Evolutionary conservation across 2,888 invertebrate species (phyloP), one percentile per base, ranked within the genome.

Genomic region (Trachelus troglodyta): DNA sequence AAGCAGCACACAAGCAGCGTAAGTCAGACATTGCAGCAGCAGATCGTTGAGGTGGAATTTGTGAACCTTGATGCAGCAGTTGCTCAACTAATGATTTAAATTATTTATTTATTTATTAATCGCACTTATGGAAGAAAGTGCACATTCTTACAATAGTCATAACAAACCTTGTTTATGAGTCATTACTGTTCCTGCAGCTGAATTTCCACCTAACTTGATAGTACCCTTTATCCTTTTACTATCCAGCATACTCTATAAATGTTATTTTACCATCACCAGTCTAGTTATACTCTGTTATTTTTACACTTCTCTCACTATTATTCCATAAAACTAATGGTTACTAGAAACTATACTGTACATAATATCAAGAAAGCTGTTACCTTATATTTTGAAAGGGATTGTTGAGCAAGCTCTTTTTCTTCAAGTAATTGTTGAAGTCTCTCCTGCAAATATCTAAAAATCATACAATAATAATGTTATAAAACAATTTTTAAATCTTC

Each of bases 141-240:
- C 6, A 6, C 15, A 40, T 40, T 40, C 6, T 15, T 40, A 56
- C 35, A 75, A 23, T 1, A 11, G 69, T 23, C 31, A 12, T 34
- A n/a, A 69, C 76, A 31, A 78, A 96, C 96, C 96, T 95, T 97
- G 96, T 88, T 95, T 96, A 89, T 96, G 96, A 31, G 96, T 95
- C 92, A 97, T 95, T 87, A 96, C 94, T 85, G 94, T 93, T 87
- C 96, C 95, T 76, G 94, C 94, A 88, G 93, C 94, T 30, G 92
- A 91, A 90, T 94, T 95, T 79, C 93, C 93, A 75, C 95, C 94
- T 79, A 96, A 92, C 87, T 95, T 95, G 73, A 95, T 92, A 74
- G 94, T 93, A 84, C 96, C 95, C 90, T 95, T 96, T 85, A 94
- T 95, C 83, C 94, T 94, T 92, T 95, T 96, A 85, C 95, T 94